Conservation (phyloP, 2,113 vertebrate genomes). For the Oncorhynchus clarkii region DNA sequence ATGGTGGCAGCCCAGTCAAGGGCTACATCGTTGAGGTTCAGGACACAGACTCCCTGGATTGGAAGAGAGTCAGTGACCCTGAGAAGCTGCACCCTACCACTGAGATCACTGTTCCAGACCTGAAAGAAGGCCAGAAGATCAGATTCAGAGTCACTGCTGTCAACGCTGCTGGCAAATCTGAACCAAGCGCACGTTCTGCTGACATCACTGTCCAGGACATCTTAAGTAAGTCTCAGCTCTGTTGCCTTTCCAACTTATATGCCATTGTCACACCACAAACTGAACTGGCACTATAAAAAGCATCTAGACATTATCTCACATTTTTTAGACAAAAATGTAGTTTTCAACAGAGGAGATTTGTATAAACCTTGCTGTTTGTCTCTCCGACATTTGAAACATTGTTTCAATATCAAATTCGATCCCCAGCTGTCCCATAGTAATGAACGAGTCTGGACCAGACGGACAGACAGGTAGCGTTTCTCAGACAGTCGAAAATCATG, state of each 20-base stretch:
- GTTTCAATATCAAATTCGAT: too few relatives aligned
- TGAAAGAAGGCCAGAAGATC: constrained; percentile 92
- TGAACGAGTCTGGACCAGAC: too few relatives aligned
- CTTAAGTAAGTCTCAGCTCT: constrained; percentile 72
- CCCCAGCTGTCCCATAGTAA: too few relatives aligned
- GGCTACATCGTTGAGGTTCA: constrained; percentile 97
- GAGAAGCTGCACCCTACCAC: constrained; percentile 88
- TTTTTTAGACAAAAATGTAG: too few relatives aligned
- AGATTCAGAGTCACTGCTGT: constrained; percentile 93
- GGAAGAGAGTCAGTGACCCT: constrained; percentile 87
- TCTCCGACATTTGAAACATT: too few relatives aligned
- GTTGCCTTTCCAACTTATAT: background rate
- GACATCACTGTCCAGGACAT: constrained; percentile 88
- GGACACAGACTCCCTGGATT: constrained; percentile 90
- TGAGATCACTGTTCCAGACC: constrained; percentile 84
- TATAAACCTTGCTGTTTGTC: too few relatives aligned
- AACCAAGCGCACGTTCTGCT: constrained; percentile 84
- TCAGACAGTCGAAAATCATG: too few relatives aligned
- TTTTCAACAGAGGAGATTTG: too few relatives aligned
- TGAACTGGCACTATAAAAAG: too few relatives aligned
- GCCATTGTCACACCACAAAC: too few relatives aligned
- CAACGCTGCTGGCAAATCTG: constrained; percentile 91
- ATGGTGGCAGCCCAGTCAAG: constrained; percentile 92
- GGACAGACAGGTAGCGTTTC: too few relatives aligned
- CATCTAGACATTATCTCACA: too few relatives aligned